Evolutionary conservation across 2,113 vertebrate genomes (phyloP), one percentile per base, ranked within the genome.

Genomic region (Trichomycterus rosablanca): DNA sequence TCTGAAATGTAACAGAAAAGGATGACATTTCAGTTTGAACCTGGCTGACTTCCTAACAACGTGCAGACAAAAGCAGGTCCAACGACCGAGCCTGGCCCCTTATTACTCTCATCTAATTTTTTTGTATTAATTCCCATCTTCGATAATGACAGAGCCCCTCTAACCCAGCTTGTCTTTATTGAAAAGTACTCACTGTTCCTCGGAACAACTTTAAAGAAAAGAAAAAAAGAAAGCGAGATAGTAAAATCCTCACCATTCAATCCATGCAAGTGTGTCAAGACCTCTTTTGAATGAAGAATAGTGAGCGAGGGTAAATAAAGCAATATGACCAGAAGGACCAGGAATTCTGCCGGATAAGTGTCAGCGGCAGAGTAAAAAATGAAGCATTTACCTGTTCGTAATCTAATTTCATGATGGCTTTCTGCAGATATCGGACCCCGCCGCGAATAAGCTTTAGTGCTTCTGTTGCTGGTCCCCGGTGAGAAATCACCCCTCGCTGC

Each of bases 381-480:
- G 85, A 86, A 87, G 85, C 87, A 87, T 87, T 93, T 93, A 97
- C 96, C 96, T 99, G 95, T 87, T 99, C 91, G 23, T 93, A 88
- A 91, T 99, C 93, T 87, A 92, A 77, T 85, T 90, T 94, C 90
- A 88, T 92, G 90, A 97, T 89, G 88, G 93, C 96, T 91, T 93
- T 97, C 90, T 96, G 95, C 83, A 94, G 93, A 81, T 95, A 97
- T 80, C 93, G 89, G 81, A 98, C 93, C 81, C 95, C 93, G 81
- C 91, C 88, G 37, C 94, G 93, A 90, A 98, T 94, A 88, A 97
- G 87, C 87, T 92, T 59, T 88, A 84, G 90, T 94, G 83, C 94
- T 92, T 83, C 80, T 84, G 87, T 93, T 97, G 90, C 92, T 94
- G 82, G 91, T 89, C 86, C 89, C 90, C 9, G 92, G 97, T 86